These are phyloP conservation scores for Ispidina lecontei DNA, from an alignment of 2,797 vertebrate genomes.

Conservation along the genomic window DNA sequence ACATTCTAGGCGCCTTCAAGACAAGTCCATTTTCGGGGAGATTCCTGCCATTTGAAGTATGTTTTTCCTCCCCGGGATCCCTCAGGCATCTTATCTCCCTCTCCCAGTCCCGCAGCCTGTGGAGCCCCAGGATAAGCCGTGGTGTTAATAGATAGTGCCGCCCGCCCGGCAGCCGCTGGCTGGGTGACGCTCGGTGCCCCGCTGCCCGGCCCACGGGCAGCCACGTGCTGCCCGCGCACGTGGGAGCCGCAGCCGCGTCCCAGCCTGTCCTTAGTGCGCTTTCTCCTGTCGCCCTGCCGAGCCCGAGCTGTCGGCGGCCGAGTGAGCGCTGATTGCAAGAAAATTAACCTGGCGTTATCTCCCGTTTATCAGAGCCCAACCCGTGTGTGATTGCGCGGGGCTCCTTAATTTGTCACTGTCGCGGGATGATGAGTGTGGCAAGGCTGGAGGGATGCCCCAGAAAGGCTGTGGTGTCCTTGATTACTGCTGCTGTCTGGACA, in stretches of 20 bases:
- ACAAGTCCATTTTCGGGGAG: not conserved
- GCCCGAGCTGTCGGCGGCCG: not conserved
- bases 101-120: slow-evolving; percentile 2
- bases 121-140: not conserved
- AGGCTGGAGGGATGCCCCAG: not conserved
- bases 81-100: not conserved
- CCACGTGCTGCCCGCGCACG: not conserved
- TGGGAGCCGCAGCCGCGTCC: not conserved
- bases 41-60: slow-evolving; percentile 5
- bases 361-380: not conserved
- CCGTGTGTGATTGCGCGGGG: not conserved
- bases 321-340: not conserved
- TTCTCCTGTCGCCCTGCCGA: not conserved
- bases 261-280: not conserved
- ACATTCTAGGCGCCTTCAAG: not conserved
- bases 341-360: not conserved
- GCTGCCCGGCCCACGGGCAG: not conserved
- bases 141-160: not conserved
- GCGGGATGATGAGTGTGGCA: accelerated
- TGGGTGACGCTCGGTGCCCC: not conserved
- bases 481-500: accelerated
- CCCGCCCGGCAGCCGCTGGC: accelerated
- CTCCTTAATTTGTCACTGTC: not conserved
- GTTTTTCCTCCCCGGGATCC: not conserved
- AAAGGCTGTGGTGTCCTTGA: not conserved